phyloP scores from a whole-genome alignment of 2,113 vertebrate genomes.

The Seriola rivoliana region DNA sequence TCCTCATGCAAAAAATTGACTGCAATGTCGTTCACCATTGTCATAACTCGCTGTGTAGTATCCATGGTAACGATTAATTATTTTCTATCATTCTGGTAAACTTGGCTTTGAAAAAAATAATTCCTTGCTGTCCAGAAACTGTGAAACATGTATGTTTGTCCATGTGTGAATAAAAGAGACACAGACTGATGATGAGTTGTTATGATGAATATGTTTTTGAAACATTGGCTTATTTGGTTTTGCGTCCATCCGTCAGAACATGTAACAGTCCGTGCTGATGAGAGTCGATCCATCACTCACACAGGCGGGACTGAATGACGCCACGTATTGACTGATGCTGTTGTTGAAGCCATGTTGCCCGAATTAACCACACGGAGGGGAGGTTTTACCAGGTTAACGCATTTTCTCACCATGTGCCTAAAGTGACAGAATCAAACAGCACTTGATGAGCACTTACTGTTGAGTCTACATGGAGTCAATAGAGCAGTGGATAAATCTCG shows the following conservation, averaged over 20 bases:
- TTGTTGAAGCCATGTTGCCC: neutral
- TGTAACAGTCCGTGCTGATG: neutral
- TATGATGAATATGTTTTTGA: conserved; percentile 31
- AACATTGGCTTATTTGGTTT: conserved; percentile 18
- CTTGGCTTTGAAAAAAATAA: conserved; percentile 53
- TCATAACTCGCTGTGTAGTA: conserved; percentile 47
- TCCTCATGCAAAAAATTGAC: conserved; percentile 54
- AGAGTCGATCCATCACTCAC: conserved; percentile 12
- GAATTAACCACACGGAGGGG: neutral
- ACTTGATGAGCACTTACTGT: conserved; percentile 26
- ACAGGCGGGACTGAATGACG: neutral
- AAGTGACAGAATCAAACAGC: conserved; percentile 23
- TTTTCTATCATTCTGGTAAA: conserved; percentile 65
- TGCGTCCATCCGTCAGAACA: neutral
- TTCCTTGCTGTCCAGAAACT: conserved; percentile 28
- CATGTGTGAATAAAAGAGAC: conserved; percentile 4
- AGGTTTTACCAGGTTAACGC: neutral
- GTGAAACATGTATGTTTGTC: neutral
- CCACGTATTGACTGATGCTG: conserved; percentile 17
- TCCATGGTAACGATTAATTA: conserved; percentile 65
- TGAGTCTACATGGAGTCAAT: conserved; percentile 44
- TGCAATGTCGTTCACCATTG: conserved; percentile 26
- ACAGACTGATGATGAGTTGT: conserved; percentile 21
- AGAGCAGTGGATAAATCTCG: conserved; percentile 30
- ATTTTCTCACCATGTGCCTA: conserved; percentile 4